phyloP scores from a whole-genome alignment of 2,888 invertebrate genomes.

The Oligia latruncula region DNA sequence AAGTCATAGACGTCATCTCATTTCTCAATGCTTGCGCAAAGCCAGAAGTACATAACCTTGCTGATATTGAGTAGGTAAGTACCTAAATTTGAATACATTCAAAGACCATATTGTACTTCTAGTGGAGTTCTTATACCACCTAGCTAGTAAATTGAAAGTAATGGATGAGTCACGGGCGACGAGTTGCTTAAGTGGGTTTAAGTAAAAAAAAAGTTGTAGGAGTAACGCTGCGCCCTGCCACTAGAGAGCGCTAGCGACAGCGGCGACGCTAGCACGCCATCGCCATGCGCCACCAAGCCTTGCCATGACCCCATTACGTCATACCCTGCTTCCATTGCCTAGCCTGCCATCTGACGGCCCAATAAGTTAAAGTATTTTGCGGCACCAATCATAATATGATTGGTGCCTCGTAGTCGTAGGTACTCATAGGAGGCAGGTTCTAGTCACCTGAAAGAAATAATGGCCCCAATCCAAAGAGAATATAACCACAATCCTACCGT shows the following conservation, averaged over 20 bases:
- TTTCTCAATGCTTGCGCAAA: not conserved
- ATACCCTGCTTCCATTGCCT: constrained; percentile 26
- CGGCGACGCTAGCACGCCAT: not conserved
- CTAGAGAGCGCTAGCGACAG: constrained; percentile 34
- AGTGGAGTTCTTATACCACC: not conserved
- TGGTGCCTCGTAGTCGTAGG: not conserved
- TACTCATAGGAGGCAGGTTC: not conserved
- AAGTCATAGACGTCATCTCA: not conserved
- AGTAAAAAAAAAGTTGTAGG: constrained; percentile 23
- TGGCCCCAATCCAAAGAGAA: not conserved
- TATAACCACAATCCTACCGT: not conserved
- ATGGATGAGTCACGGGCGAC: not conserved
- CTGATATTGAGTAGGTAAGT: not conserved
- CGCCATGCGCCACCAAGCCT: constrained; percentile 29
- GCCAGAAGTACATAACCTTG: not conserved
- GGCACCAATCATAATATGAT: not conserved
- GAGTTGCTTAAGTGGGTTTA: not conserved
- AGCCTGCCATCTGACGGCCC: constrained; percentile 41
- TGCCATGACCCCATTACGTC: constrained; percentile 47
- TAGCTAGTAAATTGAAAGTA: not conserved
- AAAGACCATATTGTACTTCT: not conserved
- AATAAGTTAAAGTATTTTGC: constrained; percentile 5
- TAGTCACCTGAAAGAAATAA: not conserved
- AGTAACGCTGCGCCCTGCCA: constrained; percentile 11
- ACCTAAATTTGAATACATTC: not conserved